phyloP scores from a whole-genome alignment of 2,888 invertebrate genomes.

The Idaea dimidiata region DNA sequence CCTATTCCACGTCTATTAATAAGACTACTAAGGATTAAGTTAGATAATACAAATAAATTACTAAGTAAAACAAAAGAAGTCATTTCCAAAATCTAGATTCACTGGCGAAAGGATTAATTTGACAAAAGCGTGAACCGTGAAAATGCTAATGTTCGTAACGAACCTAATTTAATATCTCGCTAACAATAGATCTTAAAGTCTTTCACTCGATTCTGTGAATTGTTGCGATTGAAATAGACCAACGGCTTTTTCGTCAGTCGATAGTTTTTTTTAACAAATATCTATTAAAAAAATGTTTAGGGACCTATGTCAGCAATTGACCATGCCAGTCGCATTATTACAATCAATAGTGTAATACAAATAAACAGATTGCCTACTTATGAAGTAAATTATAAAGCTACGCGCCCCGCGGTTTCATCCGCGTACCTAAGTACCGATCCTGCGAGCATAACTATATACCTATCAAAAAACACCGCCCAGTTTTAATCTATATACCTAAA shows the following conservation, averaged over 20 bases:
- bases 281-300: no score
- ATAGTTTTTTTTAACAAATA: no score
- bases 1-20: not conserved
- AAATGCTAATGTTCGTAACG: not conserved
- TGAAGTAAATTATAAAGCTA: no score
- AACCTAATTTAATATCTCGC: slow-evolving; percentile 1
- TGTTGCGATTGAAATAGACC: not conserved
- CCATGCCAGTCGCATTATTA: no score
- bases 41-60: not conserved
- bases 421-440: no score
- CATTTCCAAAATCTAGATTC: not conserved
- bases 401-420: no score
- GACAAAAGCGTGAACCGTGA: not conserved
- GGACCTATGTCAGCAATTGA: no score
- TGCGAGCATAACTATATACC: no score
- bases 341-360: no score
- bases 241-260: not conserved
- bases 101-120: not conserved
- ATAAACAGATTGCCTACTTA: no score
- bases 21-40: not conserved
- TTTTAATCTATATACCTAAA: no score
- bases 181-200: not conserved
- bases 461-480: no score
- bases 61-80: slow-evolving; percentile 1
- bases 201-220: not conserved